Evolutionary conservation across 2,113 vertebrate species (phyloP).

Genomic region (Uropsilus gracilis): DNA sequence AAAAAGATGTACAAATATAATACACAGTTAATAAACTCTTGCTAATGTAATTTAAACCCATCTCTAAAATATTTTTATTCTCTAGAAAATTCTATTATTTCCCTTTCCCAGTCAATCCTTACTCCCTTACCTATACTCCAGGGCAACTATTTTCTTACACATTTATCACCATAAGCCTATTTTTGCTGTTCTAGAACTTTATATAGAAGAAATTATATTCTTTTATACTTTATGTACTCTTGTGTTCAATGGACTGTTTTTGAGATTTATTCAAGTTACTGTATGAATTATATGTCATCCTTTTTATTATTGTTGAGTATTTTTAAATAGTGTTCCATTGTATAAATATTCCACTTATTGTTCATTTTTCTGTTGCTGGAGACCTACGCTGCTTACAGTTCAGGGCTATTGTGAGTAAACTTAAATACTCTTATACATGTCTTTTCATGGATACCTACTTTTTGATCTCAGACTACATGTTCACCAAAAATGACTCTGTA

Average conservation of each 20-base stretch:
- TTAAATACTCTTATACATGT: not conserved
- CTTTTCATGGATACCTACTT: not conserved
- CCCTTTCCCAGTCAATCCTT: not conserved
- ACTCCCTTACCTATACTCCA: not conserved
- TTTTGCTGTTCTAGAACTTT: not conserved
- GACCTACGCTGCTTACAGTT: not conserved
- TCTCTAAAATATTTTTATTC: not conserved
- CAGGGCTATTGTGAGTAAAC: not conserved
- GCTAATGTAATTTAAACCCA: not conserved
- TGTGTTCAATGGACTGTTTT: not conserved
- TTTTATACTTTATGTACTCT: not conserved
- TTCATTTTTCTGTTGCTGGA: not conserved
- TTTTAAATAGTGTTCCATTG: not conserved
- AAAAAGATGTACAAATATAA: not conserved
- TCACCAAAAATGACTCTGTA: not conserved
- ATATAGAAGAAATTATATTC: not conserved
- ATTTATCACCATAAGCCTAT: not conserved
- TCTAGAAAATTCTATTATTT: not conserved
- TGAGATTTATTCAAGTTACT: not conserved
- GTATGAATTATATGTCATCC: not conserved
- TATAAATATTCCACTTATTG: not conserved
- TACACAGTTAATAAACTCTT: not conserved
- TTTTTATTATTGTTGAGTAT: not conserved
- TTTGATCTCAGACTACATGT: not conserved
- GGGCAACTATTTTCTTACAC: not conserved